Percentiles rank a stretch among this genome's conserved stretches.
phyloP scores from a whole-genome alignment of 2,797 vertebrate species.

The Mormyrus proboscirostris region DNA sequence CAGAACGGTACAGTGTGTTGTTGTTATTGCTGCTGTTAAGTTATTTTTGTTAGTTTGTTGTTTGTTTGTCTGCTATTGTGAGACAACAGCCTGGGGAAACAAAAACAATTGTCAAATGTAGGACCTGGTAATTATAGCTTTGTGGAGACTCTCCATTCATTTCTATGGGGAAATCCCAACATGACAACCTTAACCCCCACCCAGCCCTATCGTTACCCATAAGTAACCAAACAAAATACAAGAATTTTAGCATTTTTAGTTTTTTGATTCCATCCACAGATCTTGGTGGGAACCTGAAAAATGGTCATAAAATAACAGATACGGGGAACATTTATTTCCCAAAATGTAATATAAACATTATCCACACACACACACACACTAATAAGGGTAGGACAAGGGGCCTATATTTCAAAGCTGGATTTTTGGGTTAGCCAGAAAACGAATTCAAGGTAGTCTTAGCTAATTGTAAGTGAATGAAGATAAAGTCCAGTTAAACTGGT shows the following conservation, averaged over 20 bases:
- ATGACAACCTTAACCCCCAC: not conserved
- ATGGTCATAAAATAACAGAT: not conserved
- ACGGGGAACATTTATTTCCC: too few species aligned
- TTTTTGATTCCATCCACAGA: not conserved
- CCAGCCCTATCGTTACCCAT: not conserved
- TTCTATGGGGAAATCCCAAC: not conserved
- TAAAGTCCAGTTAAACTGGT: not conserved
- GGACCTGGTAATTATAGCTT: not conserved
- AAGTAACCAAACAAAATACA: not conserved
- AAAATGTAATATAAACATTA: too few species aligned
- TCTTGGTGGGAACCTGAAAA: not conserved
- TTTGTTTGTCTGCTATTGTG: not conserved
- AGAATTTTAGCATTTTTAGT: not conserved
- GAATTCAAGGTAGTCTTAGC: not conserved
- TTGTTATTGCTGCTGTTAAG: not conserved
- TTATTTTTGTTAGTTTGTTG: not conserved
- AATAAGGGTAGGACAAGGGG: not conserved
- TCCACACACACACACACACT: not conserved
- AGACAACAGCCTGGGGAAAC: not conserved
- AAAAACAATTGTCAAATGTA: not conserved
- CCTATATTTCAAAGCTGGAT: not conserved
- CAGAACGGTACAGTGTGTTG: not conserved
- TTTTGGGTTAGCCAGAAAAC: not conserved
- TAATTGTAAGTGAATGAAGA: not conserved
- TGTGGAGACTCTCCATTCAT: not conserved